phyloP scores from a whole-genome alignment of 2,797 vertebrate genomes.

The Rousettus madagascariensis region DNA sequence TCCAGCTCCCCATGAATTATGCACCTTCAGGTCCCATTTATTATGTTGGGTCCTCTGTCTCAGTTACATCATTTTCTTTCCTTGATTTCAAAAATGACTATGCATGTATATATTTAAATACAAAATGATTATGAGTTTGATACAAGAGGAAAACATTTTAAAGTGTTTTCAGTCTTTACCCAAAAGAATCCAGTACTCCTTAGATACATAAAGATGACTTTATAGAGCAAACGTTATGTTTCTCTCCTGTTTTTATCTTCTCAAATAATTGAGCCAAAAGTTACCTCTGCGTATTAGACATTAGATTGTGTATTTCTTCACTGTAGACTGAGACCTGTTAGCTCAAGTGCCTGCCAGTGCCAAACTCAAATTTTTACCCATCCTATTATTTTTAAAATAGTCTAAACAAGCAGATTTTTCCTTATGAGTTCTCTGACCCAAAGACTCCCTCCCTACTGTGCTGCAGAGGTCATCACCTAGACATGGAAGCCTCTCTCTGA shows the following conservation, averaged over 20 bases:
- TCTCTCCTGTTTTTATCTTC: background rate
- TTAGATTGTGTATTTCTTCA: background rate
- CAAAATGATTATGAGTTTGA: background rate
- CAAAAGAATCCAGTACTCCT: background rate
- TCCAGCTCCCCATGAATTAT: background rate
- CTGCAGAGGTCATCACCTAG: background rate
- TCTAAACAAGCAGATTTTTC: background rate
- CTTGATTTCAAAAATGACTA: background rate
- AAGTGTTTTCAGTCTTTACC: background rate
- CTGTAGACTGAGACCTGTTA: background rate
- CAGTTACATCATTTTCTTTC: background rate
- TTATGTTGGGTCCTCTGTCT: background rate
- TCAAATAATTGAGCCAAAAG: background rate
- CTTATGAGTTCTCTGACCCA: background rate
- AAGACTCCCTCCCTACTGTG: background rate
- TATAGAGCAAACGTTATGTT: background rate
- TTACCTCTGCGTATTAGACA: background rate
- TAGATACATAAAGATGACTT: background rate
- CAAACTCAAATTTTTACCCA: background rate
- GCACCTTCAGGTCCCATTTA: background rate
- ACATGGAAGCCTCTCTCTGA: background rate
- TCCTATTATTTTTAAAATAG: background rate
- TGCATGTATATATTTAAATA: background rate
- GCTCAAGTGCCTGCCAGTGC: background rate
- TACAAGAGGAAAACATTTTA: background rate